These are phyloP conservation scores for Leucoptera coffeella DNA, from an alignment of 2,888 invertebrate genomes.

Conservation along the genomic window DNA sequence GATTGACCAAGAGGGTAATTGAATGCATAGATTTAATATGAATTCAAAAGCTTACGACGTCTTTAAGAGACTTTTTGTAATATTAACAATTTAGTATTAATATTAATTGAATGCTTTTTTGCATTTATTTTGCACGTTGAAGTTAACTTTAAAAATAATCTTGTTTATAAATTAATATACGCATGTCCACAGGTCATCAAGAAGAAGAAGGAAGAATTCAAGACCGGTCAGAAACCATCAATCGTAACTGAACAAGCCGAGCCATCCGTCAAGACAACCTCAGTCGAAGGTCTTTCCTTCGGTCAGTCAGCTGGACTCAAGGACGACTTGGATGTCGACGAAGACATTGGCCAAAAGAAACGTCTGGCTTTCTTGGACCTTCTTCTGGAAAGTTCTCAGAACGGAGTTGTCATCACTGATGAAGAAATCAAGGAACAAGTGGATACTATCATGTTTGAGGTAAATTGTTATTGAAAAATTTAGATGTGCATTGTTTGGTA, in stretches of 20 bases:
- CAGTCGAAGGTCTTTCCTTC: constrained; percentile 63
- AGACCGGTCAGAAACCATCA: constrained; percentile 52
- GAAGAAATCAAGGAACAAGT: constrained; percentile 80
- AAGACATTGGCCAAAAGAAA: constrained; percentile 75
- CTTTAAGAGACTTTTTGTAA: too few relatives aligned
- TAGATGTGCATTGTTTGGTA: too few relatives aligned
- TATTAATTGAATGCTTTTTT: too few relatives aligned
- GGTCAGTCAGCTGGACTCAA: constrained; percentile 67
- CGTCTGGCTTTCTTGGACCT: constrained; percentile 84
- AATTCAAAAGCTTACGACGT: too few relatives aligned
- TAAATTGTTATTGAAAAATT: too few relatives aligned
- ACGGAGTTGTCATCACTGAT: constrained; percentile 64
- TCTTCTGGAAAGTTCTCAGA: constrained; percentile 71
- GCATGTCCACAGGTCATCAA: constrained; percentile 65
- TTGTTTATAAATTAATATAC: too few relatives aligned
- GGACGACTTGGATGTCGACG: constrained; percentile 77
- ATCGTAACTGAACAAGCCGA: constrained; percentile 18
- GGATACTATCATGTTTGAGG: constrained; percentile 84
- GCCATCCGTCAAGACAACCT: constrained; percentile 16
- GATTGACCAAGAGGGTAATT: constrained; percentile 68
- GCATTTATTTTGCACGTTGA: constrained; percentile 2
- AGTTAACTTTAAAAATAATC: too few relatives aligned
- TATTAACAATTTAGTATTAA: too few relatives aligned
- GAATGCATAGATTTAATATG: neutral
- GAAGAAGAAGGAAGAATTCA: constrained; percentile 70